phyloP scores from a whole-genome alignment of 2,888 invertebrate genomes.

The Cordilura impudica region DNA sequence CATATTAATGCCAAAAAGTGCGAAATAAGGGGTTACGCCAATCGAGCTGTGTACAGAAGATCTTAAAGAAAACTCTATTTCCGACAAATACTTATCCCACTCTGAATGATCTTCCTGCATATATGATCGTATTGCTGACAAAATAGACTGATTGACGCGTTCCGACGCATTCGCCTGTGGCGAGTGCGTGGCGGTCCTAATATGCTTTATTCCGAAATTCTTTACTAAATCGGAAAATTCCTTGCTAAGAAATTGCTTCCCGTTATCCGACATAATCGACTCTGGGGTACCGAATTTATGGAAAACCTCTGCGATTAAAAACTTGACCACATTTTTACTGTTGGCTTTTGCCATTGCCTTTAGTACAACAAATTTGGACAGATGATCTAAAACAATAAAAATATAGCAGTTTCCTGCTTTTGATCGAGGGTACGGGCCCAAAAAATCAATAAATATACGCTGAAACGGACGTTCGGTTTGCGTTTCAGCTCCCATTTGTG shows the following conservation, averaged over 20 bases:
- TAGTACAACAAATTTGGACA: too few species aligned
- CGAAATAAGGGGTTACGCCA: constrained; percentile 40
- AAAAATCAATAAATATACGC: not conserved
- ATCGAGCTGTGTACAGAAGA: constrained; percentile 31
- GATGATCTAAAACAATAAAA: too few species aligned
- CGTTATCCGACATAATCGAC: not conserved
- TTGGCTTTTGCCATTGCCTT: not conserved
- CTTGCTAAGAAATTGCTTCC: not conserved
- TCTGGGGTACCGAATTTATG: not conserved
- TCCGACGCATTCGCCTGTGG: constrained; percentile 64
- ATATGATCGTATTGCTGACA: not conserved
- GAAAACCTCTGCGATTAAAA: too few species aligned
- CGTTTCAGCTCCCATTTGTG: constrained; percentile 31
- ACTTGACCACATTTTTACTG: too few species aligned
- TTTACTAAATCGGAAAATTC: not conserved
- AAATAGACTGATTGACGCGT: constrained; percentile 64
- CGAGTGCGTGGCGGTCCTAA: not conserved
- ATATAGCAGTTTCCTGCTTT: not conserved
- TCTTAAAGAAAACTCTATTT: constrained; percentile 11
- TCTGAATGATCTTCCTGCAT: not conserved
- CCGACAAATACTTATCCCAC: constrained; percentile 12
- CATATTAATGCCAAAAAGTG: constrained; percentile 39
- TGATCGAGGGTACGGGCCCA: not conserved
- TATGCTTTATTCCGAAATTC: not conserved
- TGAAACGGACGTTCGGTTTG: not conserved